Evolutionary conservation across 2,888 invertebrate genomes (phyloP).

Genomic region (Leucophora obtusa): DNA sequence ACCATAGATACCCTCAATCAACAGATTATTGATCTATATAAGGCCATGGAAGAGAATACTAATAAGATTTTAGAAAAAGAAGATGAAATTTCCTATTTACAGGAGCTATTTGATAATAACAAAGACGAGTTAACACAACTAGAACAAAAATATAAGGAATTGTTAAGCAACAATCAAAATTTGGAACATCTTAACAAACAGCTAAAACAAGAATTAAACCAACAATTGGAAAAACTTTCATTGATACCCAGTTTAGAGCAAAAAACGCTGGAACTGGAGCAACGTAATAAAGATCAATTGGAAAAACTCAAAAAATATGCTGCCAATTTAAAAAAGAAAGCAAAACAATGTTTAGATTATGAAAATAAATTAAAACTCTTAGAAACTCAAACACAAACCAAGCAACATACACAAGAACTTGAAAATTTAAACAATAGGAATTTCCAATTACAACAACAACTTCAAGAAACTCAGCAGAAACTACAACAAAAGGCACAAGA

Average conservation of each 20-base stretch:
- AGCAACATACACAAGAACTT: conserved; percentile 58
- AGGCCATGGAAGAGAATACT: conserved; percentile 81
- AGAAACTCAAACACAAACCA: conserved; percentile 62
- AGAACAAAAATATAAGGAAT: conserved; percentile 74
- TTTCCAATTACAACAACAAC: conserved; percentile 35
- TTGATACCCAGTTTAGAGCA: conserved; percentile 18
- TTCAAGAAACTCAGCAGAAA: conserved; percentile 7
- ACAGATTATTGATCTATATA: conserved; percentile 81
- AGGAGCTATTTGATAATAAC: conserved; percentile 78
- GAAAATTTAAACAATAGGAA: conserved; percentile 20
- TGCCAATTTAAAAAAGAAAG: conserved; percentile 86
- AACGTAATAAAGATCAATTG: conserved; percentile 84
- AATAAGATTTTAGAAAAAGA: conserved; percentile 79
- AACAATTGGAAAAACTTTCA: conserved; percentile 69
- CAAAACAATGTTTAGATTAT: conserved; percentile 82
- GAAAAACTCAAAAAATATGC: conserved; percentile 90
- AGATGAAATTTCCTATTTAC: conserved; percentile 79
- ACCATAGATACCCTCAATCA: conserved; percentile 82
- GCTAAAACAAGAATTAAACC: conserved; percentile 54
- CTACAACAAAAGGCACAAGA: conserved; percentile 32
- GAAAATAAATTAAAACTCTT: conserved; percentile 80
- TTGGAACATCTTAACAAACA: conserved; percentile 73
- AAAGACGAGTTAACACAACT: conserved; percentile 79
- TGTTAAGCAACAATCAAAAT: conserved; percentile 77
- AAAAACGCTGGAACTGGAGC: conserved; percentile 78